A percentile compares a stretch with the other conserved stretches of the same genome.
These are phyloP conservation scores for Pedionomus torquatus DNA, from an alignment of 2,113 vertebrate species.

Conservation along the genomic window DNA sequence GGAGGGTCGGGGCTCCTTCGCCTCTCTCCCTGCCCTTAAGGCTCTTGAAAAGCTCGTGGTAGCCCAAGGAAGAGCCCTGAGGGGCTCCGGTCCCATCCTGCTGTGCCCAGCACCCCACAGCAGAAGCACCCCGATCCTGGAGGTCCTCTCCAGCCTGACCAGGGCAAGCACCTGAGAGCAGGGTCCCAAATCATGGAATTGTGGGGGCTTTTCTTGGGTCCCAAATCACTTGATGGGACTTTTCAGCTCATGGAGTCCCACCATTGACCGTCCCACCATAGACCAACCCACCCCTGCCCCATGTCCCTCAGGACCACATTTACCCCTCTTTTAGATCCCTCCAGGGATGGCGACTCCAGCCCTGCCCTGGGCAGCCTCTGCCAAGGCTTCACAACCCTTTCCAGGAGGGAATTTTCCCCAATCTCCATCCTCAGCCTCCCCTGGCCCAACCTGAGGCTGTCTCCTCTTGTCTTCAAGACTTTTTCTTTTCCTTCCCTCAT, in stretches of 20 bases:
- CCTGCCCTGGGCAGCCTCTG: not conserved
- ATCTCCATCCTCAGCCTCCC: not conserved
- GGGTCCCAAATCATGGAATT: not conserved
- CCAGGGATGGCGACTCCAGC: not conserved
- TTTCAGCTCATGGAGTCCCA: not conserved
- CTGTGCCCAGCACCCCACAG: not conserved
- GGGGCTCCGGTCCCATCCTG: not conserved
- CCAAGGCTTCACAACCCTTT: not conserved
- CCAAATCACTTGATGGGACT: not conserved
- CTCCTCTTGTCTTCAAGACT: not conserved
- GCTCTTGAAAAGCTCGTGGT: not conserved
- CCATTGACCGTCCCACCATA: too few relatives aligned
- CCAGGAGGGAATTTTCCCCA: not conserved
- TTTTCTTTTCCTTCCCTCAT: not conserved
- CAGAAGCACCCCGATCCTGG: not conserved
- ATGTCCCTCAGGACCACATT: too few relatives aligned
- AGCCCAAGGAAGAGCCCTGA: not conserved
- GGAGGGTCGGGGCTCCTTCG: not conserved
- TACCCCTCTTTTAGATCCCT: too few relatives aligned
- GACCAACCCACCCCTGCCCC: not conserved
- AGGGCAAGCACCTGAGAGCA: fast-evolving
- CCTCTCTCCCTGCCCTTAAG: fast-evolving
- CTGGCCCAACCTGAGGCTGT: not conserved
- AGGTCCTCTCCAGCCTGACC: not conserved
- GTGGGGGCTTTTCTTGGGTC: not conserved